Percentiles rank a stretch among this genome's conserved stretches.
Conservation (phyloP, 2,113 vertebrate genomes). For the Lampris incognitus region DNA sequence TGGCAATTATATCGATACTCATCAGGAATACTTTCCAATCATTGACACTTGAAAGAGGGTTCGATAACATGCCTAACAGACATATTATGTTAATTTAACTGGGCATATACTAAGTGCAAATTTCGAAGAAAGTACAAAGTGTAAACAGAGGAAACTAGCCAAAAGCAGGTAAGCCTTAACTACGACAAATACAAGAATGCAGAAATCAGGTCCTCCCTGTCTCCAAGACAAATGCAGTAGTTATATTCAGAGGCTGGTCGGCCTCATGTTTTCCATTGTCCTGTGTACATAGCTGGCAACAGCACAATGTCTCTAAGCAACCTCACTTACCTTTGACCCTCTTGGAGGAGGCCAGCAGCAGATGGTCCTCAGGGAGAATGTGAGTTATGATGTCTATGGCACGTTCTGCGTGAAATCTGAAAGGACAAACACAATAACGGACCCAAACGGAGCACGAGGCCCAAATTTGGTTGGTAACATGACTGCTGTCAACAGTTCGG, state of each 20-base stretch:
- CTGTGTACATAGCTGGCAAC: slow-evolving; percentile 30
- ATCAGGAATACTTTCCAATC: too few relatives aligned
- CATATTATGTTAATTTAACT: too few relatives aligned
- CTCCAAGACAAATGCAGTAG: too few relatives aligned
- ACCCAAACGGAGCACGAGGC: slow-evolving; percentile 8
- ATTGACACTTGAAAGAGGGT: too few relatives aligned
- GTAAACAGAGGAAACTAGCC: too few relatives aligned
- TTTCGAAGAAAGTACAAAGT: too few relatives aligned
- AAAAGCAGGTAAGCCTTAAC: too few relatives aligned
- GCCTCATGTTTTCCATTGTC: background rate
- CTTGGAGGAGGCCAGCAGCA: slow-evolving; percentile 97
- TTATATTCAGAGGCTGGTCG: too few relatives aligned
- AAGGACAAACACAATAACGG: slow-evolving; percentile 41
- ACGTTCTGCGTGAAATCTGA: slow-evolving; percentile 97
- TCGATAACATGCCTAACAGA: too few relatives aligned
- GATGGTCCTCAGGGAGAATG: slow-evolving; percentile 99
- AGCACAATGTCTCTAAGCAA: slow-evolving; percentile 2
- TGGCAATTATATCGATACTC: too few relatives aligned
- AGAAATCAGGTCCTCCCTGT: background rate
- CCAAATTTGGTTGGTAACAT: slow-evolving; percentile 23
- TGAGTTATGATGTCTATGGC: slow-evolving; percentile 99
- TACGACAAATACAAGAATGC: background rate
- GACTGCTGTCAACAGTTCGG: background rate
- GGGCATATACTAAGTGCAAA: too few relatives aligned
- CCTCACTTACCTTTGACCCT: slow-evolving; percentile 93